Percentiles rank a stretch among this genome's conserved stretches.
Conservation (phyloP, 2,113 vertebrate genomes). For the Oenanthe melanoleuca region DNA sequence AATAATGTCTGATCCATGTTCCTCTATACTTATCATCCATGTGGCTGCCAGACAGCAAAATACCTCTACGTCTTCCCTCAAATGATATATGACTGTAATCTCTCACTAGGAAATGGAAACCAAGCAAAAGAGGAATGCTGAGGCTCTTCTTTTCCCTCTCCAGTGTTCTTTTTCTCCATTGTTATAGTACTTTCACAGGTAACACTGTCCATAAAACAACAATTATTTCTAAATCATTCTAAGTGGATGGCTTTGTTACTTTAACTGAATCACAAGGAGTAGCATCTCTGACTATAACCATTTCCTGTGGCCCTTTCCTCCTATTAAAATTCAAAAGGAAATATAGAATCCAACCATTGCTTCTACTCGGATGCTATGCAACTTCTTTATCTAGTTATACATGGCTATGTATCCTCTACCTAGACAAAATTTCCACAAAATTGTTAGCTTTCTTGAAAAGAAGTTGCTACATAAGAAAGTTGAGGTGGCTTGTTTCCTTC, state of each 20-base stretch:
- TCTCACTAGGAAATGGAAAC: background rate
- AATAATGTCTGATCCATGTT: background rate
- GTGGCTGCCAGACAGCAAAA: background rate
- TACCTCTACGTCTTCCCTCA: background rate
- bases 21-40: background rate
- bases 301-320: background rate
- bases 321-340: background rate
- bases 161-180: background rate
- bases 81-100: background rate
- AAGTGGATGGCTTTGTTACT: background rate
- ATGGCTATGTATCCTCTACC: background rate
- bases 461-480: background rate
- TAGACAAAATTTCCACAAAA: background rate
- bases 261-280: background rate
- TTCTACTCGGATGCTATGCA: background rate
- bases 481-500: background rate
- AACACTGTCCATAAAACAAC: background rate
- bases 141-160: background rate
- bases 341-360: background rate
- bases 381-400: background rate
- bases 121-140: background rate
- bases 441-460: background rate
- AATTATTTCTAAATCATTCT: background rate
- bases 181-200: background rate
- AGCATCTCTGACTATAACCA: background rate